phyloP scores from a whole-genome alignment of 1,140 invertebrate genomes.

The Aphidius ervi region DNA sequence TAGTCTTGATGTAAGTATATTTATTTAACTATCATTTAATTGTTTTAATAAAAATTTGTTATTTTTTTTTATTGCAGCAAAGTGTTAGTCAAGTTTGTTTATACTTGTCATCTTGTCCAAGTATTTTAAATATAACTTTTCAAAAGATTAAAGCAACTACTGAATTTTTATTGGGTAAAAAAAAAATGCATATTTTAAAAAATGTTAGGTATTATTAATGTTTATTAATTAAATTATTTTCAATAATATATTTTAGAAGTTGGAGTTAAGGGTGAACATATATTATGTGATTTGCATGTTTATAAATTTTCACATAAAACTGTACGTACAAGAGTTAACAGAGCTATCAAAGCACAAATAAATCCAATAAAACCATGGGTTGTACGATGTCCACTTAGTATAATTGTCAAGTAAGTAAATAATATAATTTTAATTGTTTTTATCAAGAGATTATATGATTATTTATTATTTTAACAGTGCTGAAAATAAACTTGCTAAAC shows the following conservation, averaged over 20 bases:
- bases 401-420: conserved; percentile 13
- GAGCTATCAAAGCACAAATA: conserved; percentile 1
- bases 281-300: conserved; percentile 1
- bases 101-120: neutral
- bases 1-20: conserved; percentile 16
- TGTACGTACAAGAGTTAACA: neutral
- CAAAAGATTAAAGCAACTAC: conserved; percentile 9
- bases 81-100: conserved; percentile 7
- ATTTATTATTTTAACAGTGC: neutral
- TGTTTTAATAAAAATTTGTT: neutral
- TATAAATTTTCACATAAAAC: neutral
- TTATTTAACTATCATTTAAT: neutral
- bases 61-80: conserved; percentile 11
- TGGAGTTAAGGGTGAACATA: conserved; percentile 6
- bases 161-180: conserved; percentile 16
- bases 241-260: neutral
- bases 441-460: neutral
- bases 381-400: conserved; percentile 4
- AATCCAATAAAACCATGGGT: conserved; percentile 18
- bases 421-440: neutral
- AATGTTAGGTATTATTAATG: neutral
- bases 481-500: neutral
- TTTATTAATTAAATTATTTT: neutral
- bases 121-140: neutral
- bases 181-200: too few relatives aligned